Base-by-base conservation (phyloP, 2,113 vertebrate genomes). In the Chunga burmeisteri region DNA sequence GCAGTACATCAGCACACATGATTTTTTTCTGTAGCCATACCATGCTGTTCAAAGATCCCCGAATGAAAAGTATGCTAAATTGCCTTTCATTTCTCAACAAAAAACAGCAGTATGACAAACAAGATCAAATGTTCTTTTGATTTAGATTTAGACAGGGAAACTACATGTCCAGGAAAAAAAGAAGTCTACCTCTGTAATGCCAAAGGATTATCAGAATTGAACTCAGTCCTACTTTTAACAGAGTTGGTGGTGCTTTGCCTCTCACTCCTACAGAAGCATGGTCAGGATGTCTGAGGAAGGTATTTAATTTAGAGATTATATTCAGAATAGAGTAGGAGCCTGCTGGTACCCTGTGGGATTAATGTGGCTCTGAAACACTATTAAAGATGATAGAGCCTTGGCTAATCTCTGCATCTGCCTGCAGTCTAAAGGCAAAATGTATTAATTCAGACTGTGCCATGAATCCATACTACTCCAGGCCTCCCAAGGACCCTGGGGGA, bases 281-380 rank as follows among this genome's bases (percentile, higher is more conserved):
- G 59, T 19, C 80, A 94, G 55, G 63, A 88, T 0, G 3, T 78
- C 80, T 56, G 44, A 81, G 70, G 38, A 71, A 89, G n/a, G 72
- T 84, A 86, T 71, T 92, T 90, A 91, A 74, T 62, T 78, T 58
- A 81, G 80, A 74, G 66, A 86, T 92, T 71, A 90, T 88, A 81
- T 93, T 72, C 71, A 90, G 75, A 90, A 80, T 46, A 78, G 72
- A 95, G 78, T 25, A 88, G 20, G 36, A 52, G 44, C 40, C 68
- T 78, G 46, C 50, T 88, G 67, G n/a, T 86, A 66, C 44, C n/a
- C 61, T 42, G 55, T 55, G 50, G 59, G 75, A 96, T 79, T 95
- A 77, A 66, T 22, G 42, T 86, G 50, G 20, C 92, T 88, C 90
- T 94, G 55, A 80, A 93, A 88, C 38, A 73, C 44, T 44, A 12